Evolutionary conservation across 2,113 vertebrate species (phyloP), one percentile per base, ranked within the genome.

Genomic region (Labeo rohita): DNA sequence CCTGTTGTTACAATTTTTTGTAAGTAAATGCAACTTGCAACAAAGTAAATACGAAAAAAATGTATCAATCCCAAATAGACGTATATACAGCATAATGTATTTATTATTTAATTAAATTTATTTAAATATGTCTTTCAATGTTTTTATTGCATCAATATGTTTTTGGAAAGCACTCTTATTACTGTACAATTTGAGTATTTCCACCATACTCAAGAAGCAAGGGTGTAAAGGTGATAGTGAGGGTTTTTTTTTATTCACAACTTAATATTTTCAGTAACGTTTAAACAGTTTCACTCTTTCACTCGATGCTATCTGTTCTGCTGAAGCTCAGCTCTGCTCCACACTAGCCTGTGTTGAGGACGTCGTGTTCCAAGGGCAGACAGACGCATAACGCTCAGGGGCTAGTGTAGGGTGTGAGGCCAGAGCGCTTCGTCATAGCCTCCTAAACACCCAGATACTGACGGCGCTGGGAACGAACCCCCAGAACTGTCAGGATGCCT

Each of bases 401-500:
- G 80, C 72, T 16, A 61, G 65, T 54, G 72, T 34, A 59, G 86
- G 83, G 72, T 56, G 63, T 74, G 73, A 68, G n/a, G 73, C 65
- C 79, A 21, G 28, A 61, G 73, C 50, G 54, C 70, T 86, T 81
- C 54, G 79, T 83, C 85, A 82, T 34, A 52, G 70, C 56, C 56
- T 63, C 56, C 61, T 36, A 78, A 82, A 61, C 61, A 49, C 83
- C 59, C 23, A 36, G 36, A 73, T 56, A 66, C 72, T 82, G 83
- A 81, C n/a, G 72, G 72, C 36, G 11, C 49, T 43, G 73, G n/a
- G 52, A 70, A 87, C 36, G 12, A 66, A 28, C 73, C 78, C 73
- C 73, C 68, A 79, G 83, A 87, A 66, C 88, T 89, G 88, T 89
- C 88, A 89, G 74, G 36, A 52, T 50, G 23, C 74, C 63, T 89